Evolutionary conservation across 2,888 invertebrate genomes (phyloP).

Genomic region (Theretra japonica): DNA sequence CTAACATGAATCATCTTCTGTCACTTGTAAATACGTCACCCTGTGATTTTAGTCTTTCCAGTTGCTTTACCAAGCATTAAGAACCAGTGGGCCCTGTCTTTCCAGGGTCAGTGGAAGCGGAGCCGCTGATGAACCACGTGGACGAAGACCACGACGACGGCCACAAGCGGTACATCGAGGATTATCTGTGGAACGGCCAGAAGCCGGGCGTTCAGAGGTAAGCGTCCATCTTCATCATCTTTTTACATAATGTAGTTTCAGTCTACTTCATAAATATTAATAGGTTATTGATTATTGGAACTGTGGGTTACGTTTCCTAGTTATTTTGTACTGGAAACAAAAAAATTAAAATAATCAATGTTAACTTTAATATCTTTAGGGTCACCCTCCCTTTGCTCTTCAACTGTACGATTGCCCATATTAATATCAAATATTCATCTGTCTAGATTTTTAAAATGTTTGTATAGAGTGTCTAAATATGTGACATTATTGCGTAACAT

Average conservation of each 20-base stretch:
- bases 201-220: conserved; percentile 80
- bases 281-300: neutral
- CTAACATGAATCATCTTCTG: too few relatives aligned
- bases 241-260: neutral
- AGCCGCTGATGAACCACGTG: conserved; percentile 89
- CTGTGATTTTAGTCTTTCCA: too few relatives aligned
- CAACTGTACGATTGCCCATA: too few relatives aligned
- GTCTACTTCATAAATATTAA: conserved; percentile 18
- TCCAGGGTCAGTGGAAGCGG: conserved; percentile 88
- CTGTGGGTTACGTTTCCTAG: neutral
- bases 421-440: too few relatives aligned
- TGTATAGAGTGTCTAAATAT: too few relatives aligned
- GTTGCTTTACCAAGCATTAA: neutral
- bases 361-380: too few relatives aligned
- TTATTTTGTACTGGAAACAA: too few relatives aligned
- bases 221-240: conserved; percentile 33
- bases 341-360: too few relatives aligned
- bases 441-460: too few relatives aligned
- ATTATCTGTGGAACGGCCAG: conserved; percentile 81
- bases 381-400: too few relatives aligned
- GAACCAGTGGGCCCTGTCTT: conserved; percentile 36
- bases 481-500: too few relatives aligned
- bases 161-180: conserved; percentile 78
- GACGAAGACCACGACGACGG: conserved; percentile 81
- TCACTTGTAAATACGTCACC: too few relatives aligned